phyloP scores from a whole-genome alignment of 2,888 invertebrate genomes.

The Philereme transversata region DNA sequence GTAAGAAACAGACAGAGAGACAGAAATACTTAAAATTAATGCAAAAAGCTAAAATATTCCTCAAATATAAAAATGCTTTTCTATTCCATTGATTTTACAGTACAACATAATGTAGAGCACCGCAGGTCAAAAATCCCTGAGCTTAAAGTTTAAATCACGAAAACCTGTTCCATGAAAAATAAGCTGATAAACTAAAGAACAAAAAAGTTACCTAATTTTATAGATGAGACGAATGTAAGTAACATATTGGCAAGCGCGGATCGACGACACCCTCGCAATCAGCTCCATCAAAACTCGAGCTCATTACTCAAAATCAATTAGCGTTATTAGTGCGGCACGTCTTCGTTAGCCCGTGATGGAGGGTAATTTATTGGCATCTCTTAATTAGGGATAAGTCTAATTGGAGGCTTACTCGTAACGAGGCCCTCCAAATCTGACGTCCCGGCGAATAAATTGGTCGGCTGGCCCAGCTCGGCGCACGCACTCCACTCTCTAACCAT shows the following conservation, averaged over 20 bases:
- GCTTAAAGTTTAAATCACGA: too few relatives aligned
- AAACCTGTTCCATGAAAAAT: too few relatives aligned
- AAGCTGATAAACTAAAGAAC: too few relatives aligned
- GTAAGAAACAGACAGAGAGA: too few relatives aligned
- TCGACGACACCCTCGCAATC: slow-evolving; percentile 72
- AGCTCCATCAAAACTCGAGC: slow-evolving; percentile 82
- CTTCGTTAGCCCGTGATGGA: slow-evolving; percentile 84
- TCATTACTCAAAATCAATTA: slow-evolving; percentile 85
- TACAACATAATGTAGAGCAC: too few relatives aligned
- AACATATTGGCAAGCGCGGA: slow-evolving; percentile 42
- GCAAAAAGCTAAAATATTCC: too few relatives aligned
- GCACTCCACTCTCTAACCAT: slow-evolving; percentile 66
- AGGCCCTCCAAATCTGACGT: slow-evolving; percentile 84
- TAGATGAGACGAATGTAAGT: not conserved
- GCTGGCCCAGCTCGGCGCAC: slow-evolving; percentile 57
- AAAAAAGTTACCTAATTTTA: too few relatives aligned
- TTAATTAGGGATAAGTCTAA: slow-evolving; percentile 86
- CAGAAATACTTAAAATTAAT: too few relatives aligned
- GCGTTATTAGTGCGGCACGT: slow-evolving; percentile 83
- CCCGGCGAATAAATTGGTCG: slow-evolving; percentile 81
- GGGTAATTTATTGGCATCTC: slow-evolving; percentile 86
- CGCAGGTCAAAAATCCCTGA: too few relatives aligned
- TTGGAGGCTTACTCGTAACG: slow-evolving; percentile 85
- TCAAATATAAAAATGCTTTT: too few relatives aligned
- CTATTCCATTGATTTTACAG: too few relatives aligned